Conservation (phyloP, 2,113 vertebrate genomes). For the Choloepus hoffmanni region DNA sequence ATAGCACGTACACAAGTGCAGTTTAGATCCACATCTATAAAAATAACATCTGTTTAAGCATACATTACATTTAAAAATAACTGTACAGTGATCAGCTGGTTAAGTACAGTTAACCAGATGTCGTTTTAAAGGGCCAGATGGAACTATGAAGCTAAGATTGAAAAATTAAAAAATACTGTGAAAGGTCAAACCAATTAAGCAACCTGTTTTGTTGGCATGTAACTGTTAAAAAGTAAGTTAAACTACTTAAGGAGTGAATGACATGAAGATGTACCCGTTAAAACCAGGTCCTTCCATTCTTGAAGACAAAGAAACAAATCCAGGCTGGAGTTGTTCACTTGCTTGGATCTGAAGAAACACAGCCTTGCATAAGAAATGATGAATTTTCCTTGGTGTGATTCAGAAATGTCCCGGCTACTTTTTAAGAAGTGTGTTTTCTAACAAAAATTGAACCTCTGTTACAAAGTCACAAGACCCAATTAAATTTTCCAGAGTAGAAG, state of each 20-base stretch:
- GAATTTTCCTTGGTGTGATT: conserved; percentile 17
- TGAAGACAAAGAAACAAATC: conserved; percentile 72
- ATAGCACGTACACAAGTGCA: conserved; percentile 90
- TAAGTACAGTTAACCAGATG: conserved; percentile 99
- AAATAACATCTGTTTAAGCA: conserved; percentile 99
- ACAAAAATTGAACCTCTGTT: conserved; percentile 49
- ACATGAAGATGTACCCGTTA: conserved; percentile 83
- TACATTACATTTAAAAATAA: conserved; percentile 99
- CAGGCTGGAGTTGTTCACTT: background rate
- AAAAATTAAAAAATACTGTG: conserved; percentile 98
- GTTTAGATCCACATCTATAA: conserved; percentile 97
- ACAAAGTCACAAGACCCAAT: conserved; percentile 12
- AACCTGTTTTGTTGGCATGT: conserved; percentile 97
- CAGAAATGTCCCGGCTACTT: background rate
- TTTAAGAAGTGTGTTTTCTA: background rate
- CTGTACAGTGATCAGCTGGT: conserved; percentile 99
- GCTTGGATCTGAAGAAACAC: background rate
- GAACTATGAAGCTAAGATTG: conserved; percentile 99
- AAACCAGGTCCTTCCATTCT: conserved; percentile 80
- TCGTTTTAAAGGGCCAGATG: conserved; percentile 99
- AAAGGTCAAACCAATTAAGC: conserved; percentile 99
- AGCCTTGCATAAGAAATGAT: background rate
- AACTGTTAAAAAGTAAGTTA: conserved; percentile 97
- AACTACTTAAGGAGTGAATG: conserved; percentile 90
- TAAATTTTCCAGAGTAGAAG: background rate